Evolutionary conservation across 2,113 vertebrate genomes (phyloP).

Genomic region (Psettodes erumei): DNA sequence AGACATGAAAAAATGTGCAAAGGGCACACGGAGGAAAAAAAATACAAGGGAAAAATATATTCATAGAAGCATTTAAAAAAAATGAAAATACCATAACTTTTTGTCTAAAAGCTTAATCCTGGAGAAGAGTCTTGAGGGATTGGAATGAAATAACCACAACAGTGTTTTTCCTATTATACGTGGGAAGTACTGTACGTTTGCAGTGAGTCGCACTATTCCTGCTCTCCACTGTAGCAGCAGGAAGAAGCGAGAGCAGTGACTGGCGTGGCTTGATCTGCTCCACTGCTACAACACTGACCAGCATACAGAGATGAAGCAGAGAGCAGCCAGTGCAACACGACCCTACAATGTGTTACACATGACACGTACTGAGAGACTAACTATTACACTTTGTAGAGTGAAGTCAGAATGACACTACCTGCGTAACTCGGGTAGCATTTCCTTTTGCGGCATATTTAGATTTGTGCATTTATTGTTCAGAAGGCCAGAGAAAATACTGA

Average conservation of each 20-base stretch:
- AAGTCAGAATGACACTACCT: neutral
- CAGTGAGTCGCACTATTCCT: neutral
- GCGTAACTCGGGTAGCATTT: neutral
- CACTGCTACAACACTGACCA: slow-evolving; percentile 3
- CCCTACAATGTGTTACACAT: neutral
- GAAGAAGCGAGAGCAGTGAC: slow-evolving; percentile 10
- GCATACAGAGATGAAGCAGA: neutral
- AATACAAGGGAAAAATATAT: neutral
- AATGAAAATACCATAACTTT: neutral
- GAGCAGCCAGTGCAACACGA: neutral
- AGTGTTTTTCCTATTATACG: neutral
- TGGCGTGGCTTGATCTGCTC: neutral
- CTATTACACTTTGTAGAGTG: neutral
- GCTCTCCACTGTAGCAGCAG: neutral
- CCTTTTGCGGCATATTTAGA: neutral
- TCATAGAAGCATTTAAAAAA: neutral
- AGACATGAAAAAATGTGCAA: neutral
- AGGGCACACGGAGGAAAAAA: neutral
- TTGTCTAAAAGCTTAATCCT: neutral
- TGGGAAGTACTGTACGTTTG: neutral
- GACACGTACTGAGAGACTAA: neutral
- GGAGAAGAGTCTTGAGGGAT: neutral
- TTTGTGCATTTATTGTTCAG: neutral
- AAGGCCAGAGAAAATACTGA: neutral
- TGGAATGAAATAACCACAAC: neutral